phyloP scores from a whole-genome alignment of 2,113 vertebrate genomes.

The Xiphias gladius region DNA sequence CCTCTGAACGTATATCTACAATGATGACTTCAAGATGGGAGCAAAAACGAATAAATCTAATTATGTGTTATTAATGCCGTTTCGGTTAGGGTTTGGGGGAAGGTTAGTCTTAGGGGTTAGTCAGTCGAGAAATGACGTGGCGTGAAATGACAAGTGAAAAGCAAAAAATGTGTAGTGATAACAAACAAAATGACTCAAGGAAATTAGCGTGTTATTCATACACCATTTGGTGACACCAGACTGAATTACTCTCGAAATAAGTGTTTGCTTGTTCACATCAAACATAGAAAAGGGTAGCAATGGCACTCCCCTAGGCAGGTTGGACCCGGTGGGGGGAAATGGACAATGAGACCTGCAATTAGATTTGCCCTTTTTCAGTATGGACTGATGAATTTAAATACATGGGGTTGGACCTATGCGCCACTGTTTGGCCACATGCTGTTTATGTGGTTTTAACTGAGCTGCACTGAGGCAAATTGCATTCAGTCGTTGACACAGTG shows the following conservation, averaged over 20 bases:
- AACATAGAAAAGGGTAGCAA: conserved; percentile 40
- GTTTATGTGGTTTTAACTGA: conserved; percentile 60
- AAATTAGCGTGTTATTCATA: neutral
- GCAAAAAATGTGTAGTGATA: neutral
- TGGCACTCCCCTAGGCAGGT: conserved; percentile 10
- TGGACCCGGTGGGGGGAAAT: conserved; percentile 6
- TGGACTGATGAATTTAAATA: conserved; percentile 44
- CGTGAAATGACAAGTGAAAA: neutral
- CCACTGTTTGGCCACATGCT: conserved; percentile 41
- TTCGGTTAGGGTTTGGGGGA: neutral
- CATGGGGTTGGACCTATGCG: neutral
- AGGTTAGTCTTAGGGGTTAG: neutral
- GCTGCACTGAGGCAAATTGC: conserved; percentile 42
- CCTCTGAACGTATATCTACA: conserved; percentile 43
- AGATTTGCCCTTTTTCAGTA: conserved; percentile 46
- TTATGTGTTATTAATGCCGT: neutral
- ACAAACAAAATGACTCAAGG: neutral
- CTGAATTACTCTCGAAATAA: conserved; percentile 41
- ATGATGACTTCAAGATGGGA: conserved; percentile 48
- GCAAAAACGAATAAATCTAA: conserved; percentile 64
- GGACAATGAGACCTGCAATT: conserved; percentile 54
- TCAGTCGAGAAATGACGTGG: neutral
- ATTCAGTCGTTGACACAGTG: conserved; percentile 19
- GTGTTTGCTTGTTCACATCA: conserved; percentile 60
- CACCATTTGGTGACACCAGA: neutral